A percentile compares a stretch with the other conserved stretches of the same genome.
Conservation (phyloP, 1,140 invertebrate species). For the Dreissena rostriformis region DNA sequence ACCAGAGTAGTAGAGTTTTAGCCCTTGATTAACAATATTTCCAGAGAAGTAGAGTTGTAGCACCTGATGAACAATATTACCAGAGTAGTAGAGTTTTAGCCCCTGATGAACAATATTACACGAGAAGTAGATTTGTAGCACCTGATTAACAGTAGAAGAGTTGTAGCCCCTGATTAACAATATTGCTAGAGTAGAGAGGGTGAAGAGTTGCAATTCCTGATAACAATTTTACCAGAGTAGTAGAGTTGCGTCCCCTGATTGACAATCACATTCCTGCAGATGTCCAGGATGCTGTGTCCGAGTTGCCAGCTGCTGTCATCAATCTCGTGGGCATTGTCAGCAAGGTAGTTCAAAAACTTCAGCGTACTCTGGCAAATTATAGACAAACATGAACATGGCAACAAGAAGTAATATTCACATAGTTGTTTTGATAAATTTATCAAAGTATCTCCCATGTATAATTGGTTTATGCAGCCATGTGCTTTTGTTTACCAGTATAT, state of each 20-base stretch:
- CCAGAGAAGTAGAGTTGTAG: background rate
- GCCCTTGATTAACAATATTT: no score
- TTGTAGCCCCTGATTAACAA: no score
- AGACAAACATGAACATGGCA: background rate
- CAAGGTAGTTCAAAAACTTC: conserved; percentile 64
- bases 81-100: background rate
- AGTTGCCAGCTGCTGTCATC: conserved; percentile 68
- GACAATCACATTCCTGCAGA: conserved; percentile 67
- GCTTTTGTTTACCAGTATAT: no score
- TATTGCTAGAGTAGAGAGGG: no score
- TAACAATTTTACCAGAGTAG: conserved; percentile 46
- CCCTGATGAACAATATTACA: conserved; percentile 5
- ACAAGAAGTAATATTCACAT: no score
- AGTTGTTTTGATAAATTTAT: no score
- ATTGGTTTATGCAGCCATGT: no score
- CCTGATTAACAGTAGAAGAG: no score
- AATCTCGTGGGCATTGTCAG: conserved; percentile 54
- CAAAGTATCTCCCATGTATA: no score
- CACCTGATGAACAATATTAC: background rate
- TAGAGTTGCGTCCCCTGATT: conserved; percentile 65
- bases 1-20: no score
- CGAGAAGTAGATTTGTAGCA: no score
- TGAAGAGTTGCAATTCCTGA: background rate
- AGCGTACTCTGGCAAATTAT: conserved; percentile 61
- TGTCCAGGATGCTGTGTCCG: conserved; percentile 67